phyloP scores from a whole-genome alignment of 2,888 invertebrate species.

The Eulithis prunata region DNA sequence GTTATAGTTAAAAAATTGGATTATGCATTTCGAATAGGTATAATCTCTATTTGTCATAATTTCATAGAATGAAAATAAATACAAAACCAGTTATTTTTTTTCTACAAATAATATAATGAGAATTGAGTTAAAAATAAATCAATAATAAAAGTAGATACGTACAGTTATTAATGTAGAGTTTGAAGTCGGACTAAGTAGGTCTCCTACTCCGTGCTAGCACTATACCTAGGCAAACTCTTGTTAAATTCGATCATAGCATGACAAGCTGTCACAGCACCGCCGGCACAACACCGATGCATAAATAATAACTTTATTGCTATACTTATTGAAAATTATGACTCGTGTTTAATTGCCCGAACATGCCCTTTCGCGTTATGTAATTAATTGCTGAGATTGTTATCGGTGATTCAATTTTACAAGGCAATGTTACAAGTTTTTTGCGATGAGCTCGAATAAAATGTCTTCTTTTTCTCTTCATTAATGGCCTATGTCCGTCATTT shows the following conservation, averaged over 20 bases:
- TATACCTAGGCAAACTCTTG: not conserved
- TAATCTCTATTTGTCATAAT: no score
- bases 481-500: no score
- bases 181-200: no score
- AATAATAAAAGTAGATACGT: no score
- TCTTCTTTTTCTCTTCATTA: not conserved
- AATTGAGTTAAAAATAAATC: no score
- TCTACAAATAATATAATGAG: no score
- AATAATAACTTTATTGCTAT: conserved; percentile 34
- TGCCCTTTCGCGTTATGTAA: conserved; percentile 31
- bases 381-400: conserved; percentile 29
- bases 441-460: not conserved
- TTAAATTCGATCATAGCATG: conserved; percentile 14
- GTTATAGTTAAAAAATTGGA: no score
- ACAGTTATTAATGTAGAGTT: no score
- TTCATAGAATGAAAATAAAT: no score
- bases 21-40: no score
- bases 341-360: conserved; percentile 29
- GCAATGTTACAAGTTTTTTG: not conserved
- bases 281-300: conserved; percentile 27
- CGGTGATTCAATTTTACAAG: conserved; percentile 5
- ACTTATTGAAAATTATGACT: conserved; percentile 35
- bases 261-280: conserved; percentile 32
- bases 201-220: no score
- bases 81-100: no score